phyloP scores from a whole-genome alignment of 2,113 vertebrate species.

The Notarius lentiginosus region DNA sequence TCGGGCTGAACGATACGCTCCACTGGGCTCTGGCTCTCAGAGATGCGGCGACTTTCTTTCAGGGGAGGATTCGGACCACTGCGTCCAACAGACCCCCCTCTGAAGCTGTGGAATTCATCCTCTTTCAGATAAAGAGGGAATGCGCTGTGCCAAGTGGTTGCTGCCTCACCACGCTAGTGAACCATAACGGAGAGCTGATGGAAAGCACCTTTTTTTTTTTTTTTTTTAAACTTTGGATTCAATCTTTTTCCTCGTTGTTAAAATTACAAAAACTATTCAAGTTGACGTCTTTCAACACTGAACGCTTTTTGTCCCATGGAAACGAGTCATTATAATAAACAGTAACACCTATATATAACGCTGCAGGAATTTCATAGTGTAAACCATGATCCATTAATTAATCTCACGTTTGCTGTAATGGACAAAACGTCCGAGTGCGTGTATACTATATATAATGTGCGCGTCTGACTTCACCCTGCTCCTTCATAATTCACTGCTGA shows the following conservation, averaged over 20 bases:
- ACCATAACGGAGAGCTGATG: conserved; percentile 40
- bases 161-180: conserved; percentile 35
- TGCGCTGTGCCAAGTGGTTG: conserved; percentile 45
- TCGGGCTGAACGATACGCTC: conserved; percentile 62
- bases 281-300: conserved; percentile 35
- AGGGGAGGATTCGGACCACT: conserved; percentile 65
- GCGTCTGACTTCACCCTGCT: conserved; percentile 57
- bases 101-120: conserved; percentile 63
- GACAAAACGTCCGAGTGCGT: conserved; percentile 31
- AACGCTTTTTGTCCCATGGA: conserved; percentile 46
- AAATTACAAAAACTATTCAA: conserved; percentile 53
- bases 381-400: conserved; percentile 66
- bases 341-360: background rate
- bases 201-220: conserved; percentile 20
- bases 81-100: conserved; percentile 66
- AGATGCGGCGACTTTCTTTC: conserved; percentile 64
- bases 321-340: conserved; percentile 4
- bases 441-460: conserved; percentile 29
- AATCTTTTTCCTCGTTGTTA: conserved; percentile 39
- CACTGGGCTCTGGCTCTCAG: conserved; percentile 65
- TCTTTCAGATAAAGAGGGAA: conserved; percentile 60
- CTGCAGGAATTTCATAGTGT: conserved; percentile 55
- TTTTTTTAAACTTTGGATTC: background rate
- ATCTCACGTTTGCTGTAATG: conserved; percentile 63
- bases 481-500: conserved; percentile 61